Conservation (phyloP, 1,140 invertebrate species). For the Drosophila rhopaloa region DNA sequence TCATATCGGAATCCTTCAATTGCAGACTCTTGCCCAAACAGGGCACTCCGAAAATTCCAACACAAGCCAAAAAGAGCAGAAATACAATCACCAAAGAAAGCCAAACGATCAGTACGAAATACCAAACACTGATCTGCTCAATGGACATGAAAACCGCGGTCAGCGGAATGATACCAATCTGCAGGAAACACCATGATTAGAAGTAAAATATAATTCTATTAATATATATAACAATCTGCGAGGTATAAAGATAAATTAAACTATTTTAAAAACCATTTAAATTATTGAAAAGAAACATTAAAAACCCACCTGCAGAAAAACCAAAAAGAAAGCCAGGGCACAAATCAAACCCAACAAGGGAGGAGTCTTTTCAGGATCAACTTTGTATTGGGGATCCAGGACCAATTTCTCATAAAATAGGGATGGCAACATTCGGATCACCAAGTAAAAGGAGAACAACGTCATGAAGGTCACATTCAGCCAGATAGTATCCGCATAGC, state of each 20-base stretch:
- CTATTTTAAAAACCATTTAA: too few species aligned
- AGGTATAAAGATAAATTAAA: too few species aligned
- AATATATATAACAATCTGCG: too few species aligned
- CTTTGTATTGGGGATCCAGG: slow-evolving; percentile 24
- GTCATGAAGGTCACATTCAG: slow-evolving; percentile 45
- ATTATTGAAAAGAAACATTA: too few species aligned
- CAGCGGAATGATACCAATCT: slow-evolving; percentile 35
- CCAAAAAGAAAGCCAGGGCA: slow-evolving; percentile 26
- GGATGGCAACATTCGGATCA: slow-evolving; percentile 32
- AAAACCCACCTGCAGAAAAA: slow-evolving; percentile 38
- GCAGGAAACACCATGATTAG: too few species aligned
- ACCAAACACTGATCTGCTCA: background rate
- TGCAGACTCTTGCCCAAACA: slow-evolving; percentile 27
- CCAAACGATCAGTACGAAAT: slow-evolving; percentile 39
- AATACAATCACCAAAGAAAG: background rate
- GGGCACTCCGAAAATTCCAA: slow-evolving; percentile 22
- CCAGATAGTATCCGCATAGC: slow-evolving; percentile 26
- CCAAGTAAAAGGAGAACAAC: slow-evolving; percentile 39
- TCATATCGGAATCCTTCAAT: background rate
- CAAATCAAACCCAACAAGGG: slow-evolving; percentile 54
- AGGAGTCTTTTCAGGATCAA: slow-evolving; percentile 1
- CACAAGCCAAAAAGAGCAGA: background rate
- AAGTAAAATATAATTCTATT: background rate
- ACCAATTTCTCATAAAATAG: slow-evolving; percentile 48
- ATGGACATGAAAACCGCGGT: slow-evolving; percentile 41